Evolutionary conservation across 1,140 invertebrate genomes (phyloP).

Genomic region (Drosophila truncata): DNA sequence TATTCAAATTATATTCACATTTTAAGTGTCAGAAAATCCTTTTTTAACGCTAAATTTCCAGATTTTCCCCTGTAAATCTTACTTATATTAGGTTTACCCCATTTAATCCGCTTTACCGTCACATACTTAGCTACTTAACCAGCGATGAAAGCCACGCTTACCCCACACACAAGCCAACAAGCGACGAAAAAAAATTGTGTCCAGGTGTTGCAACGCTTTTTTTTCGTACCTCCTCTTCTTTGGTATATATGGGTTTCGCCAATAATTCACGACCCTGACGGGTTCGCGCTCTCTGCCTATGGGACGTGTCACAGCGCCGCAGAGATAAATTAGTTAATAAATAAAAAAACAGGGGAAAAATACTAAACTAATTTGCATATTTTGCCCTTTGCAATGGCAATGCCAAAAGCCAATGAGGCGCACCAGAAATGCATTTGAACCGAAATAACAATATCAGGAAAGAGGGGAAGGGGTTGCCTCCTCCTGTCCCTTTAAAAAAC

Average conservation of each 20-base stretch:
- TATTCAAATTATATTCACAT: neutral
- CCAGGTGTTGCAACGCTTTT: slow-evolving; percentile 80
- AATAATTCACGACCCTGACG: slow-evolving; percentile 77
- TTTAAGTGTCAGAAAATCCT: neutral
- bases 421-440: slow-evolving; percentile 78
- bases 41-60: neutral
- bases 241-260: slow-evolving; percentile 48
- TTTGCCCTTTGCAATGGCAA: slow-evolving; percentile 70
- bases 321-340: slow-evolving; percentile 84
- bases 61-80: neutral
- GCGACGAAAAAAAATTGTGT: slow-evolving; percentile 53
- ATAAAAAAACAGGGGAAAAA: slow-evolving; percentile 64
- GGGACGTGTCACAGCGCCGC: slow-evolving; percentile 72
- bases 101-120: slow-evolving; percentile 19
- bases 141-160: slow-evolving; percentile 29
- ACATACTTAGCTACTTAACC: slow-evolving; percentile 55
- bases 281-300: slow-evolving; percentile 58
- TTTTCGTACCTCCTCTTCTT: slow-evolving; percentile 41
- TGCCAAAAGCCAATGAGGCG: slow-evolving; percentile 80
- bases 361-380: slow-evolving; percentile 80
- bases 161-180: slow-evolving; percentile 21
- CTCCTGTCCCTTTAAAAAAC: slow-evolving; percentile 16
- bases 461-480: neutral
- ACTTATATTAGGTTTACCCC: neutral
- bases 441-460: slow-evolving; percentile 20